Evolutionary conservation across 2,797 vertebrate genomes (phyloP).

Genomic region (Sternotherus odoratus): DNA sequence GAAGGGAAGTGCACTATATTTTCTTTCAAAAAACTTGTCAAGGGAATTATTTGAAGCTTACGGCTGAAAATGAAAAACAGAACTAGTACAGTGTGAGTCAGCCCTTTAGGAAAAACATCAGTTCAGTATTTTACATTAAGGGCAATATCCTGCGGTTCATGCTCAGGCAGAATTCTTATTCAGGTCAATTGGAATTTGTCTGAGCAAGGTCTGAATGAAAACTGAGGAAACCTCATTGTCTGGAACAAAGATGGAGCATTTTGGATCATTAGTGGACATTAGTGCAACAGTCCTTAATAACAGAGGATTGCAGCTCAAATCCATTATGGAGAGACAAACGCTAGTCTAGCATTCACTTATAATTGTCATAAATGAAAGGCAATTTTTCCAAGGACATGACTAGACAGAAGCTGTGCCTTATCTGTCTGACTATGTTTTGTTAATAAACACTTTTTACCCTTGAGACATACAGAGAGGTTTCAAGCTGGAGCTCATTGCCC

Average conservation of each 20-base stretch:
- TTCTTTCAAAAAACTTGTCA: neutral
- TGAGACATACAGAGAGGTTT: constrained; percentile 14
- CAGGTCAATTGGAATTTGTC: neutral
- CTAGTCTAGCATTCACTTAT: neutral
- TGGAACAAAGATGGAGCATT: neutral
- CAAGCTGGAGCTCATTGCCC: neutral
- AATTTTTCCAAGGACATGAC: neutral
- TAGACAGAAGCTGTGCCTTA: neutral
- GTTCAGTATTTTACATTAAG: neutral
- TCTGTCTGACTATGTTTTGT: neutral
- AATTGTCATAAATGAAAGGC: neutral
- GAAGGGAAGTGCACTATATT: neutral
- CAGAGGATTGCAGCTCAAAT: neutral
- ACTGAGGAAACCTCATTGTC: neutral
- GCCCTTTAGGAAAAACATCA: neutral
- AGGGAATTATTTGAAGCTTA: neutral
- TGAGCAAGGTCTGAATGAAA: neutral
- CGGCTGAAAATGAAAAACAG: neutral
- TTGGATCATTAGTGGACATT: neutral
- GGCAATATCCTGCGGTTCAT: neutral
- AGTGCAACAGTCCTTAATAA: neutral
- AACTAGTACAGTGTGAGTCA: neutral
- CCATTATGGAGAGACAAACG: neutral
- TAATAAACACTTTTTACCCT: neutral
- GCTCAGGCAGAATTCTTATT: neutral